These are phyloP conservation scores for Bradynema listronoti DNA, from an alignment of 1,140 invertebrate species.

Conservation along the genomic window DNA sequence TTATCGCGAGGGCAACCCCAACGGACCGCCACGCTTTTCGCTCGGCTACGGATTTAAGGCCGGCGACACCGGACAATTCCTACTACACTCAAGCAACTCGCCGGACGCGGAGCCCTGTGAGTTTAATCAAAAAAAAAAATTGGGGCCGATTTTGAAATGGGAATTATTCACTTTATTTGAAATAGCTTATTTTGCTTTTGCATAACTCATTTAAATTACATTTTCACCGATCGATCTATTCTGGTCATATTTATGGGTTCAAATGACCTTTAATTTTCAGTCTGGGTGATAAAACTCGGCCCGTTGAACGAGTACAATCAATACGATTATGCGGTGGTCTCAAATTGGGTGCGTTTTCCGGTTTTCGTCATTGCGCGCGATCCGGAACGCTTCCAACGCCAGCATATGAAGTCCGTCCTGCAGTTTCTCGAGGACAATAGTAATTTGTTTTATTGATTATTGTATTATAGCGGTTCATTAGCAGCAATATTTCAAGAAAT, in stretches of 20 bases:
- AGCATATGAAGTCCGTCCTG: conserved; percentile 54
- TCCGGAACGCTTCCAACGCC: conserved; percentile 50
- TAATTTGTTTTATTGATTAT: too few species aligned
- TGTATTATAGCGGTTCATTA: too few species aligned
- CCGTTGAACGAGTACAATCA: conserved; percentile 58
- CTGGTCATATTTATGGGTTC: too few species aligned
- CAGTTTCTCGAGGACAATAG: conserved; percentile 58
- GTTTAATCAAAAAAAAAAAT: too few species aligned
- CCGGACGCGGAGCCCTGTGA: conserved; percentile 55
- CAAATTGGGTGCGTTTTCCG: conserved; percentile 56
- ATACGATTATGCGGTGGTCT: conserved; percentile 57
- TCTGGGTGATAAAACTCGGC: conserved; percentile 58
- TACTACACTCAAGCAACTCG: conserved; percentile 53
- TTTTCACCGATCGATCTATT: background rate
- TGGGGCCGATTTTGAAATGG: too few species aligned
- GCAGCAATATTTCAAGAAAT: background rate
- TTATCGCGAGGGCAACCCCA: conserved; percentile 57
- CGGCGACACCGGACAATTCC: conserved; percentile 56
- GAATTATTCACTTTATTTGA: background rate
- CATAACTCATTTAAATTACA: background rate
- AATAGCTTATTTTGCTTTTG: background rate
- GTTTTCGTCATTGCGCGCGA: conserved; percentile 58
- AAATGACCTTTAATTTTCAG: too few species aligned
- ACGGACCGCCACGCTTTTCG: conserved; percentile 54
- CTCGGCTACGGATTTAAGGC: conserved; percentile 57